Base-by-base conservation (phyloP, 23 tunicate species). In the Oikopleura albicans region DNA sequence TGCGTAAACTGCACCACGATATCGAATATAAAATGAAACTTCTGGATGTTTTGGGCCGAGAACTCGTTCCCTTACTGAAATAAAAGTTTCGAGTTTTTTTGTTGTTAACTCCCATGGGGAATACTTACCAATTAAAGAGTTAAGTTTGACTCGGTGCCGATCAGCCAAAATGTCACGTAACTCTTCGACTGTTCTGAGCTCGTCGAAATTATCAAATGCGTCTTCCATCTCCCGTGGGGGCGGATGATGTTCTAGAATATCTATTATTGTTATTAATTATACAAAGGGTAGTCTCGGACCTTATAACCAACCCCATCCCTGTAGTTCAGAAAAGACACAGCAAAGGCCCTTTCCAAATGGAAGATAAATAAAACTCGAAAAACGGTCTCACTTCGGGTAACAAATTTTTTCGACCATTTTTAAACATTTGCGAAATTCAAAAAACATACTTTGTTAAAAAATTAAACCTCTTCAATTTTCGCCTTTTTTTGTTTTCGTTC, bases 1-100 rank as follows among this genome's bases (percentile, higher is more conserved):
- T 37, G 79, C 87, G 83, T 37, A 39, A 83, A 40, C 39, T 59
- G 83, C 63, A 1, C 63, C 63, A 1, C 31, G 39, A n/a, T 87
- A 91, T 90, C 97, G 79, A 28, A 92, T 92, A 75, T 84, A 92
- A 63, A 89, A 92, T 31, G 97, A 89, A 1, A 92, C 90, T 88
- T 92, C 97, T 1, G 97, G 92, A 57, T 92, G 97, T 39, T 66
- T 86, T 35, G 90, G 90, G 35, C 97, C 97, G 0, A 92, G 86
- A 22, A 92, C 89, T 84, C 97, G 86, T 40, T 92, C 97, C 66
- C 97, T 84, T 27, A 92, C 90, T 71, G 33, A 8, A 49, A 8
- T 49, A 49, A 49, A 49, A 49, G 22, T 49, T 49, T 8, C 22
- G 12, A 49, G 12, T 49, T 71, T 71, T 31, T 16, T 71, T 71